These are phyloP conservation scores for Pristionchus japonicus DNA, from an alignment of 2,888 invertebrate species.

Conservation along the genomic window DNA sequence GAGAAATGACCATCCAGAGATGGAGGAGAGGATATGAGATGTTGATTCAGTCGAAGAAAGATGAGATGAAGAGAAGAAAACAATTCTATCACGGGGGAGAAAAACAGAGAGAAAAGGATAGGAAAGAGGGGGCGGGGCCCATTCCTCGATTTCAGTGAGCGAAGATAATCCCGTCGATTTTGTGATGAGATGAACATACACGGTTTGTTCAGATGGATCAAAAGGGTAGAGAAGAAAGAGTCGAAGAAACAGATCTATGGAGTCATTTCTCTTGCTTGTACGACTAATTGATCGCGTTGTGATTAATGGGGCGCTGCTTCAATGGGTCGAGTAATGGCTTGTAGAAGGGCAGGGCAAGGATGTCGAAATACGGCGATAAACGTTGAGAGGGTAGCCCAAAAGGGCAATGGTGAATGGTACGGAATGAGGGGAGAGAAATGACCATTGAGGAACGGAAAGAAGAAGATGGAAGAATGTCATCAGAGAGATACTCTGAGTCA, in stretches of 20 bases:
- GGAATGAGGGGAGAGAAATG: slow-evolving; percentile 28
- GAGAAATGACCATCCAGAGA: not conserved
- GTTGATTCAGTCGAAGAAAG: slow-evolving; percentile 29
- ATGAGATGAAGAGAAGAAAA: slow-evolving; percentile 35
- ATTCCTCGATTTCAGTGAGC: not conserved
- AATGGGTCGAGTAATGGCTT: slow-evolving; percentile 1
- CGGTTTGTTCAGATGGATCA: slow-evolving; percentile 15
- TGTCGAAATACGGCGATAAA: not conserved
- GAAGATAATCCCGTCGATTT: not conserved
- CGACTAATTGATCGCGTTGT: not conserved
- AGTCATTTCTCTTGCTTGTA: not conserved
- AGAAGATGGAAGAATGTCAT: no score
- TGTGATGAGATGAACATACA: not conserved
- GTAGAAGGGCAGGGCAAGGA: not conserved
- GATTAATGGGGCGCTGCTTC: not conserved
- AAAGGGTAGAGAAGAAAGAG: not conserved
- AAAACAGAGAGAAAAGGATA: not conserved
- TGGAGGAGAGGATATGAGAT: not conserved
- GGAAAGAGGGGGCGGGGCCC: not conserved
- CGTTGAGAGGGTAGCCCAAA: not conserved
- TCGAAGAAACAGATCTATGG: not conserved
- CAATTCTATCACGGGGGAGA: not conserved
- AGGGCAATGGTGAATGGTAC: slow-evolving; percentile 37
- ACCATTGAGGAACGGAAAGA: not conserved
- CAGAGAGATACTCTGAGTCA: slow-evolving; percentile 25